Conservation (phyloP, 2,113 vertebrate species). For the Phalacrocorax pelagicus region DNA sequence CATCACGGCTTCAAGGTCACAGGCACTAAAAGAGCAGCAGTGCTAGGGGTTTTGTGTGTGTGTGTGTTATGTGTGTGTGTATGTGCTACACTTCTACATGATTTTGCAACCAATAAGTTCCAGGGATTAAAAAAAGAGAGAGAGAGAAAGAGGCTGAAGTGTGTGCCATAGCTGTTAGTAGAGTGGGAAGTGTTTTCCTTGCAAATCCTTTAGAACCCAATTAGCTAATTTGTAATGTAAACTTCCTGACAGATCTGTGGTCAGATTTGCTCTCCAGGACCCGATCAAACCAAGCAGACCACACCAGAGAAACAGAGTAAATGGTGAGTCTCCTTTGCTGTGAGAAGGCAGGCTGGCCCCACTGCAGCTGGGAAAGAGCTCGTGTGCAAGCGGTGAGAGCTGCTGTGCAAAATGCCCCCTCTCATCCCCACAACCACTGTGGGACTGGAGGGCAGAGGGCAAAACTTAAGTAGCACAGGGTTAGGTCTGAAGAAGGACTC, state of each 20-base stretch:
- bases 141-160: slow-evolving; percentile 42
- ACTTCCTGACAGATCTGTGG: slow-evolving; percentile 56
- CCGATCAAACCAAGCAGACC: slow-evolving; percentile 23
- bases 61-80: slow-evolving; percentile 27
- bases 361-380: background rate
- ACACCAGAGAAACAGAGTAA: slow-evolving; percentile 1
- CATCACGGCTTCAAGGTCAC: slow-evolving; percentile 83
- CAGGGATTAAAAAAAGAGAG: slow-evolving; percentile 48
- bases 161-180: slow-evolving; percentile 63
- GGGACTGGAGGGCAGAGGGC: background rate
- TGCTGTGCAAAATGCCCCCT: background rate
- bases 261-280: slow-evolving; percentile 51
- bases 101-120: slow-evolving; percentile 75
- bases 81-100: slow-evolving; percentile 68
- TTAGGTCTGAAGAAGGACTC: slow-evolving; percentile 9
- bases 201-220: slow-evolving; percentile 75
- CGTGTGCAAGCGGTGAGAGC: background rate
- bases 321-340: background rate
- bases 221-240: slow-evolving; percentile 75
- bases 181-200: slow-evolving; percentile 68
- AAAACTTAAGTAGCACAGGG: background rate
- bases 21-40: slow-evolving; percentile 78
- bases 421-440: background rate
- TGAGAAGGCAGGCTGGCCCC: background rate
- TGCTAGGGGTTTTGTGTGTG: slow-evolving; percentile 62